Base-by-base conservation (phyloP, 2,797 vertebrate species). In the Chloroceryle amazona region DNA sequence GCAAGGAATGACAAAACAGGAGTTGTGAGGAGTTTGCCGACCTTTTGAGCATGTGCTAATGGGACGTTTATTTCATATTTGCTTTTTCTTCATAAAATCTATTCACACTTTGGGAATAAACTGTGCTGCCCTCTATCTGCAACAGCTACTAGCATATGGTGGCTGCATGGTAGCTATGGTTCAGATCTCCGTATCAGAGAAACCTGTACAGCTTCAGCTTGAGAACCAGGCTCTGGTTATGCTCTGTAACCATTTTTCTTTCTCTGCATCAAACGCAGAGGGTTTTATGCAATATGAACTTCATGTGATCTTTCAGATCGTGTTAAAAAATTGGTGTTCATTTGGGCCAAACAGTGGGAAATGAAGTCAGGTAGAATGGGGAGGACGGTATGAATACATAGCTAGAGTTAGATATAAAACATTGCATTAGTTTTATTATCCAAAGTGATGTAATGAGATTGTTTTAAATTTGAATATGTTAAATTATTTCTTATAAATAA, bases 91-190 rank as follows among this genome's bases (percentile, higher is more conserved):
- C 6, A 1, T 17, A 20, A 2, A 13, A 20, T 39, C 19, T 54
- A 10, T 79, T 72, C 2, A 6, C 4, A 11, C 3, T 28, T 31
- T 82, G 28, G n/a, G 15, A 82, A 49, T 28, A 82, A 67, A 42
- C 8, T 8, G 3, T 57, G 22, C 13, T 55, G 44, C 13, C 28
- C 79, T 46, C 12, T 81, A 2, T n/a, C 39, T 81, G 52, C 8
- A 25, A 7, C 8, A 18, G 41, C 11, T 21, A 29, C 13, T 18
- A n/a, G 12, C 12, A 4, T 11, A 3, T 12, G 46, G 47, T 11
- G 66, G 29, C 26, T 66, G 18, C 0, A 0, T 20, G 9, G 15
- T 13, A 41, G 26, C 7, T 49, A 1, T 22, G n/a, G 10, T 46
- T 79, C 13, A 15, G 33, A 15, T 65, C 19, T 57, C 21, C 2